Base-by-base conservation (phyloP, 2,113 vertebrate genomes). In the Mastomys coucha region DNA sequence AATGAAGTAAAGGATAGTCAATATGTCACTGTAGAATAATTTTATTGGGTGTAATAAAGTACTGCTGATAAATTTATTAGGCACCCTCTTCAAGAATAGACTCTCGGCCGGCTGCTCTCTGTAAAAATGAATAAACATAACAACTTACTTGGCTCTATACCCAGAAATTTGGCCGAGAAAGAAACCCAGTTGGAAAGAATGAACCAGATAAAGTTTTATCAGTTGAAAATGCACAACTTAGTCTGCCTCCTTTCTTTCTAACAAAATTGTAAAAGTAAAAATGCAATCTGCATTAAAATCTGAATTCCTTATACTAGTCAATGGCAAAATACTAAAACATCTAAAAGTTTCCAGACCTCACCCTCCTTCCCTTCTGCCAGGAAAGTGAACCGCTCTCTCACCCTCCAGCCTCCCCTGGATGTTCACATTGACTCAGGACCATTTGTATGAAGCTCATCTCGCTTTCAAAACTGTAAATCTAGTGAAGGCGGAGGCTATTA, bases 51-150 rank as follows among this genome's bases (percentile, higher is more conserved):
- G 26, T 53, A 95, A 96, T 88, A 51, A 94, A 92, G 67, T 92
- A 81, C 65, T 92, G 81, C 91, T 92, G 81, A 95, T 92, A 96
- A 91, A 94, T 95, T 89, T 96, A 97, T 97, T 91, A 97, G 75
- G 73, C 42, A 89, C 56, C 75, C 86, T 94, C 96, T 89, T 96
- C 91, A 92, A 92, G 88, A 96, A 88, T 70, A 97, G 91, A 97
- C 53, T 96, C 72, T 97, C n/a, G 10, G 51, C 95, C 91, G 69
- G 63, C 88, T 96, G 77, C 72, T 97, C 51, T 95, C 4, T 89
- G n/a, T 96, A 93, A 95, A 92, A 98, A 92, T 96, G 94, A 97
- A 90, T 94, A 97, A 98, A 96, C 78, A 89, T 94, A 96, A 96
- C 86, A 95, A 91, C 42, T 96, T 90, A 89, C 36, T 97, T 95